These are phyloP conservation scores for Drosophila chauvacae DNA, from an alignment of 1,140 invertebrate species.

Conservation along the genomic window DNA sequence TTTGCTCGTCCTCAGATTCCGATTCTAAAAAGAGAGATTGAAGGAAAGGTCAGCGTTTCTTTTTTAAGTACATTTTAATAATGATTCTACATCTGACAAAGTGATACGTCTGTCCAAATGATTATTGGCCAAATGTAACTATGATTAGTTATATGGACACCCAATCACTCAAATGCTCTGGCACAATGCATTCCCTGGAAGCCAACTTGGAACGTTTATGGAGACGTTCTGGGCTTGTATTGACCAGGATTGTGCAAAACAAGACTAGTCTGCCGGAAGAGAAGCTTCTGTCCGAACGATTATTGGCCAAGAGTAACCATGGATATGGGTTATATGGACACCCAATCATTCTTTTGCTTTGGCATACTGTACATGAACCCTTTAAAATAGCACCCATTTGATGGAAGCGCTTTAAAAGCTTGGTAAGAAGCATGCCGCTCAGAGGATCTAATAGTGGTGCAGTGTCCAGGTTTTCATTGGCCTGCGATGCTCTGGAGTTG, in stretches of 20 bases:
- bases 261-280: not conserved
- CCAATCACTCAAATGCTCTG: slow-evolving; percentile 75
- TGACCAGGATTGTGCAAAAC: slow-evolving; percentile 14
- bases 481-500: slow-evolving; percentile 55
- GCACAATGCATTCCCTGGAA: slow-evolving; percentile 30
- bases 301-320: slow-evolving; percentile 67
- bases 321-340: slow-evolving; percentile 63
- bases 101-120: slow-evolving; percentile 34
- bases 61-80: not conserved
- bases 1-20: slow-evolving; percentile 84
- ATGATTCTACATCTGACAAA: not conserved
- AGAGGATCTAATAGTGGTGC: not conserved
- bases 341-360: slow-evolving; percentile 73
- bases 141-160: slow-evolving; percentile 77
- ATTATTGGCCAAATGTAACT: slow-evolving; percentile 77
- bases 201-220: not conserved
- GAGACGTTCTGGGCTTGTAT: not conserved
- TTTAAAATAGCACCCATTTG: slow-evolving; percentile 28
- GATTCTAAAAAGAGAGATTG: slow-evolving; percentile 65
- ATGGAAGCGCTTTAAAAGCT: slow-evolving; percentile 40
- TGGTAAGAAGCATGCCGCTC: slow-evolving; percentile 31
- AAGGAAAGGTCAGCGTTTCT: not conserved
- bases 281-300: slow-evolving; percentile 29
- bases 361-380: slow-evolving; percentile 54
- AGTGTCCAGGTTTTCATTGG: slow-evolving; percentile 81